Percentiles rank a stretch among this genome's conserved stretches.
These are phyloP conservation scores for Myiozetetes cayanensis DNA, from an alignment of 2,113 vertebrate species.

Conservation along the genomic window DNA sequence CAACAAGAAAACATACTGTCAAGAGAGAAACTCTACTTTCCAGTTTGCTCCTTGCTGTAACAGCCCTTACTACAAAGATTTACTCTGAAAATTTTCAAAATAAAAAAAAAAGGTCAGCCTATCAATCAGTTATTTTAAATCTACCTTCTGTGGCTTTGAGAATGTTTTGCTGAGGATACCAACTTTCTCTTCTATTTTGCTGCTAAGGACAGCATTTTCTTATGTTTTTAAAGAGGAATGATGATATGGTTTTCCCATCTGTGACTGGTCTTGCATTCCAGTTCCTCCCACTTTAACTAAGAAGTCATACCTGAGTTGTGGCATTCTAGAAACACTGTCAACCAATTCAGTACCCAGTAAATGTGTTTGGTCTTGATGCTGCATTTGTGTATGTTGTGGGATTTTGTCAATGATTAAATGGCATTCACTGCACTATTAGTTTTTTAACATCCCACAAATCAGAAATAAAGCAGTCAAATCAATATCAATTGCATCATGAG, in stretches of 20 bases:
- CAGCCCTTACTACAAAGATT: background rate
- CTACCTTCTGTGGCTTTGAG: background rate
- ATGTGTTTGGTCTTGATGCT: background rate
- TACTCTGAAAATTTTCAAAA: background rate
- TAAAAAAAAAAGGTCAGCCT: background rate
- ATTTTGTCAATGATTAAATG: background rate
- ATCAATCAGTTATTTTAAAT: background rate
- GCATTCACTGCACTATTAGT: background rate
- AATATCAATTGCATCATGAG: background rate
- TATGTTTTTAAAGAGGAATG: background rate
- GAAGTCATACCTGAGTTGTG: background rate
- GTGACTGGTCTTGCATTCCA: background rate
- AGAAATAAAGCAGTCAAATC: background rate
- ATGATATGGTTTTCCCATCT: background rate
- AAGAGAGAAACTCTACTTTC: background rate
- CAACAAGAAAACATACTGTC: background rate
- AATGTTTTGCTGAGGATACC: background rate
- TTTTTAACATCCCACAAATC: background rate
- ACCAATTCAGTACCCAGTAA: background rate
- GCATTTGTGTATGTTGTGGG: background rate
- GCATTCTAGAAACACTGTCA: background rate
- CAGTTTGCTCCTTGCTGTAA: background rate
- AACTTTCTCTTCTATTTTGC: background rate
- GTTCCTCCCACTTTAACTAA: background rate
- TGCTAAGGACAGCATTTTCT: background rate